phyloP scores from a whole-genome alignment of 2,113 vertebrate species.

The Microcebus jonahi region DNA sequence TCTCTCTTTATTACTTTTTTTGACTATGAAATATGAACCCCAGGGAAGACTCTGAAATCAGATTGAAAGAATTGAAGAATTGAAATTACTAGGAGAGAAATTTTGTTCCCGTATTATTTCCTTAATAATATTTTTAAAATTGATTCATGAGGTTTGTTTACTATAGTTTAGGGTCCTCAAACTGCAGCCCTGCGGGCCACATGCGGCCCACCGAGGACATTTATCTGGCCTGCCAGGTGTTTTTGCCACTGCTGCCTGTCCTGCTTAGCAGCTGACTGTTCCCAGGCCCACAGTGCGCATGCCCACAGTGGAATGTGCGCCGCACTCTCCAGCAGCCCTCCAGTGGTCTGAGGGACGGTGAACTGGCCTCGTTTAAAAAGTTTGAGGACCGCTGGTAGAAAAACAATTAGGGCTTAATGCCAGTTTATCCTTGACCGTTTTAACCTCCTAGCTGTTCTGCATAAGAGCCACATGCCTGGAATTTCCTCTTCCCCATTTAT shows the following conservation, averaged over 20 bases:
- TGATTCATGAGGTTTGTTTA: constrained; percentile 9
- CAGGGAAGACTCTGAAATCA: not conserved
- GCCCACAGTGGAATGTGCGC: no score
- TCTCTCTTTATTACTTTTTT: not conserved
- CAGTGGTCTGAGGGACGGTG: no score
- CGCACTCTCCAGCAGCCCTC: no score
- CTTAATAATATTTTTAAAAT: not conserved
- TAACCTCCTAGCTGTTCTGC: not conserved
- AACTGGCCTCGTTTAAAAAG: no score
- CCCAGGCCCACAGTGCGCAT: no score
- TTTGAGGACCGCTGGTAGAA: not conserved
- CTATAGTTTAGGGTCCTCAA: not conserved
- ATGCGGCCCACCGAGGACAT: no score
- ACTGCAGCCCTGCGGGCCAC: no score
- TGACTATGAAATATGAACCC: not conserved
- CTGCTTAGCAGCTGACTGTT: no score
- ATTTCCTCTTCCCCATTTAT: not conserved
- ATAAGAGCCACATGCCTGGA: not conserved
- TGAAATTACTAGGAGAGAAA: not conserved
- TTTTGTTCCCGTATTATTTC: not conserved
- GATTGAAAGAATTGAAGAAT: not conserved
- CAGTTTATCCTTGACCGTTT: not conserved
- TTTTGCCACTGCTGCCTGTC: no score
- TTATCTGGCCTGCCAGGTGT: no score
- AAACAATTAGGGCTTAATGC: not conserved